Evolutionary conservation across 2,113 vertebrate species (phyloP), one percentile per base, ranked within the genome.

Genomic region (Oceanites oceanicus): DNA sequence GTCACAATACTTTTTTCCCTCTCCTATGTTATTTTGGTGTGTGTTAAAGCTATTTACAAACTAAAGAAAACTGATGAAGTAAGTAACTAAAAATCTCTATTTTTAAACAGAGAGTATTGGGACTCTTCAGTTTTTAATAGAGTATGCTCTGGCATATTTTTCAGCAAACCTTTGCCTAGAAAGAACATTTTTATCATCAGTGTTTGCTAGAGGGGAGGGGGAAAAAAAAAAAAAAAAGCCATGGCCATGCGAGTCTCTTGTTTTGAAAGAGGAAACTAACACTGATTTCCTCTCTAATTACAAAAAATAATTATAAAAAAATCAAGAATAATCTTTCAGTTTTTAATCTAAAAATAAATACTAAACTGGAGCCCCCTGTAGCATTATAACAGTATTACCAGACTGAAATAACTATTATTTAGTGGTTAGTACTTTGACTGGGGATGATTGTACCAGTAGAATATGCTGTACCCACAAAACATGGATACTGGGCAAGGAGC

Each of bases 401-500:
- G 71, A 34, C 30, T 32, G 38, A 65, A 86, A 34, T 19, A 70
- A n/a, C 38, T n/a, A 10, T 11, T 30, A 18, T 26, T 47, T 44
- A 52, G 20, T 18, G 13, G 52, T 50, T 11, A 30, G 26, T 49
- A 30, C 50, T n/a, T 34, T 23, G 22, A 36, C 68, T 14, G 42
- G 59, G 59, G 44, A 25, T n/a, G 32, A 38, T 0, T 0, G 56
- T n/a, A 65, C 45, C 1, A 3, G 44, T 2, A 19, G 45, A 75
- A 42, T 4, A 29, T 9, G 50, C 36, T 74, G 45, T 45, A 55
- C 36, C 13, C 55, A 45, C 44, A 59, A 38, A 36, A 56, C 25
- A 13, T 1, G 5, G 55, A n/a, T 27, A 59, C 9, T 4, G 23
- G 47, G 58, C n/a, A 61, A 55, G 29, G 27, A 73, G 18, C 5